Evolutionary conservation across 2,113 vertebrate species (phyloP), one percentile per base, ranked within the genome.

Genomic region (Coracopsis vasa): DNA sequence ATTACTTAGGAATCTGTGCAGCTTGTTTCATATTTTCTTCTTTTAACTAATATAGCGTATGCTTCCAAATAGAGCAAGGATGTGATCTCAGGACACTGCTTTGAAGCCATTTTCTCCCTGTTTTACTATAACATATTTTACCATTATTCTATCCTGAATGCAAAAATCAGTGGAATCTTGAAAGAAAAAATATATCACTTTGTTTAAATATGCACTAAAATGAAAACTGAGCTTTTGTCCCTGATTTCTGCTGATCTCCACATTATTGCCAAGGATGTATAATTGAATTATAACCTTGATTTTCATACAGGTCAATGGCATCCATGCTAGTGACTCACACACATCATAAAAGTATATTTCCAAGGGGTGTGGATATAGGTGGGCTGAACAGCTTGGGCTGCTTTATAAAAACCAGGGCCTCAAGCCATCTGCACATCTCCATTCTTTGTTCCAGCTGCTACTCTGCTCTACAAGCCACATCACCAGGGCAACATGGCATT

Each of bases 401-500:
- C 5, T 27, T 56, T 96, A 97, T 97, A 98, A 96, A 95, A 53
- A 56, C 2, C 15, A 70, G 84, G 19, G 62, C 61, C 72, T 91
- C 37, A 23, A 86, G 84, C 67, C 78, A 62, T 60, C 65, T 47
- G 58, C 53, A 69, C 47, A 60, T 78, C 25, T 4, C 37, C 61
- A 16, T 44, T 7, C 66, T 91, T 95, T 45, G 41, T 42, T 60
- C 58, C 86, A 80, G 87, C 86, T 72, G 88, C 93, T 83, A 3
- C 5, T 61, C 28, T 8, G 4, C 70, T 67, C 19, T 20, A 29
- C 72, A 82, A 65, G 50, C 27, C 91, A 24, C 66, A 39, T 60
- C 86, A 47, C 74, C 25, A 62, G 80, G 77, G 50, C 65, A 93
- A 60, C 56, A 99, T 99, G 99, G 95, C 97, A 91, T 99, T 99